Evolutionary conservation across 2,888 invertebrate genomes (phyloP).

Genomic region (Spisula subtruncata): DNA sequence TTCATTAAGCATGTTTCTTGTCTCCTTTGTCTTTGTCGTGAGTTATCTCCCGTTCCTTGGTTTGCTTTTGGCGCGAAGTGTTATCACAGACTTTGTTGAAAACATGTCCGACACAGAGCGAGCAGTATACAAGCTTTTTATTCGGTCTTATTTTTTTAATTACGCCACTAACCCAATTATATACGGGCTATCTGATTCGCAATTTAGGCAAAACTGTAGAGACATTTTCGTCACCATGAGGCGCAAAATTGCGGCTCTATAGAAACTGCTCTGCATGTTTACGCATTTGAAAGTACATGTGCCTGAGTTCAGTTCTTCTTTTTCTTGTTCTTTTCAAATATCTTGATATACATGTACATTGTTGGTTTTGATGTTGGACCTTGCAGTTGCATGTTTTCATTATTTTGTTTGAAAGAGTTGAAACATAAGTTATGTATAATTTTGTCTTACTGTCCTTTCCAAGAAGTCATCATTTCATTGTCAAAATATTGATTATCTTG

Average conservation of each 20-base stretch:
- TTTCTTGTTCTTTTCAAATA: too few relatives aligned
- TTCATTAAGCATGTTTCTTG: conserved; percentile 73
- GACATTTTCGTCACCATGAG: conserved; percentile 22
- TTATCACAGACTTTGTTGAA: conserved; percentile 60
- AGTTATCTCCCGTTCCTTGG: conserved; percentile 70
- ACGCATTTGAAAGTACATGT: too few relatives aligned
- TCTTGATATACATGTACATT: too few relatives aligned
- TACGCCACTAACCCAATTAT: conserved; percentile 78
- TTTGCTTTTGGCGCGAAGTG: conserved; percentile 57
- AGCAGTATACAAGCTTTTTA: conserved; percentile 70
- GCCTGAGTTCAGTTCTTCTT: too few relatives aligned
- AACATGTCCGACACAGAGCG: conserved; percentile 55
- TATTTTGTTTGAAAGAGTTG: too few relatives aligned
- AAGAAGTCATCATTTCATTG: too few relatives aligned
- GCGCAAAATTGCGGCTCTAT: not conserved
- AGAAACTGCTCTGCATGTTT: too few relatives aligned
- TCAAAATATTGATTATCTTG: too few relatives aligned
- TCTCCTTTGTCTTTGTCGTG: conserved; percentile 71
- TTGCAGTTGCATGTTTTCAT: too few relatives aligned
- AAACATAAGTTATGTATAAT: too few relatives aligned
- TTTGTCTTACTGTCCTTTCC: too few relatives aligned
- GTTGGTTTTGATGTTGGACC: too few relatives aligned
- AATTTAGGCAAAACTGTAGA: conserved; percentile 63
- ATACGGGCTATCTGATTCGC: conserved; percentile 74
- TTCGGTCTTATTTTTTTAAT: conserved; percentile 74